Base-by-base conservation (phyloP, 2,113 vertebrate genomes). In the Poicephalus meyeri region DNA sequence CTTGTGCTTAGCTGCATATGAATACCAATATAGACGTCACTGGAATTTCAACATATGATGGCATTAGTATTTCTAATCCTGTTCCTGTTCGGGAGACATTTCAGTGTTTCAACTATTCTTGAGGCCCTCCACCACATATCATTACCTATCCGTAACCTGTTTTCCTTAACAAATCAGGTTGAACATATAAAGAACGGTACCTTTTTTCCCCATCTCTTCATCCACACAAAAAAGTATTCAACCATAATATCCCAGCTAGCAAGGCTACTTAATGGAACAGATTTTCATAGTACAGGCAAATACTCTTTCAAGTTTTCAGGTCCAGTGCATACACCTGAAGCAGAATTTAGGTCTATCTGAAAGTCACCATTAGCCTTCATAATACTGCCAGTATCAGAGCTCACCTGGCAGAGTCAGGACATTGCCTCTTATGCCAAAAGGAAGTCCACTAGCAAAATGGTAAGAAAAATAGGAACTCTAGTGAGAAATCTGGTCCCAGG, bases 131-230 rank as follows among this genome's bases (percentile, higher is more conserved):
- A 84, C 66, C 14, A 37, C 89, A 91, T 85, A 97, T 69, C 47
- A 94, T 72, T 83, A 96, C 80, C 79, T 64, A 90, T 76, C 78
- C 76, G 72, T 81, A 93, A 96, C 63, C 85, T 37, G 18, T 96
- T 94, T 95, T 80, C 88, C 81, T 93, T 82, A 96, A 95, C 21
- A 89, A 83, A 90, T 61, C 84, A 92, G 88, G 93, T 72, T 95
- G 88, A 89, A 76, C 8, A 94, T 76, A 92, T 35, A 25, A 88
- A 96, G n/a, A 95, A 87, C 33, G 71, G 13, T 20, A 12, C 47
- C 10, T 35, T 65, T 74, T 23, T 0, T 1, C 44, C 41, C 28
- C 60, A 91, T 84, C 81, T 17, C 91, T 77, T 80, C 83, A 71
- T 39, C 69, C 71, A 18, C 23, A 17, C 4, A 41, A 31, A 68